Conservation (phyloP, 2,113 vertebrate species). For the Callipepla californica region DNA sequence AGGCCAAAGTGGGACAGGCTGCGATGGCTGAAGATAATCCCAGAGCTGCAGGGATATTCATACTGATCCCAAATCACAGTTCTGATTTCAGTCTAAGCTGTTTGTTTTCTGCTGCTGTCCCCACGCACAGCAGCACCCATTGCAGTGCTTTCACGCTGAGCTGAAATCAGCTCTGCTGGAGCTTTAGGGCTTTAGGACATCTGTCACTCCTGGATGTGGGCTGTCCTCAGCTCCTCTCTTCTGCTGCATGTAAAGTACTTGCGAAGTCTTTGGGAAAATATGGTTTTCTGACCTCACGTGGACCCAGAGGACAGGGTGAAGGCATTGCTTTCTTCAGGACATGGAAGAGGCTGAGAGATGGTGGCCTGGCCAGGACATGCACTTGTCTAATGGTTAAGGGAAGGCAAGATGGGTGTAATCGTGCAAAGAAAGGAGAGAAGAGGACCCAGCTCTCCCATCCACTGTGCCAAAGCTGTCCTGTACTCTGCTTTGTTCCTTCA, state of each 20-base stretch:
- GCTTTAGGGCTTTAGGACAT: not conserved
- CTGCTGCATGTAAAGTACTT: not conserved
- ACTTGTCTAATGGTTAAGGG: not conserved
- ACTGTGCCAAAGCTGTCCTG: not conserved
- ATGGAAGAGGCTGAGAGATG: not conserved
- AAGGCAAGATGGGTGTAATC: not conserved
- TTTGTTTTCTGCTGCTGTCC: not conserved
- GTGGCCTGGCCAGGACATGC: not conserved
- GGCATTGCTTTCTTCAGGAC: not conserved
- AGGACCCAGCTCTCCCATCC: not conserved
- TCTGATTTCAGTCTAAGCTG: not conserved
- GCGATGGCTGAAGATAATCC: not conserved
- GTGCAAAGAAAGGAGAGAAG: not conserved
- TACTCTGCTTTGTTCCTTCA: not conserved
- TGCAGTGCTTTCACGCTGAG: not conserved
- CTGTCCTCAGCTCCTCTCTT: not conserved
- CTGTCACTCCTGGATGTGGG: fast-evolving
- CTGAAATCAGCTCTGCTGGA: not conserved
- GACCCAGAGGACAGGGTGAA: not conserved
- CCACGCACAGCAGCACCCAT: not conserved
- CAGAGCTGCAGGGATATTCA: not conserved
- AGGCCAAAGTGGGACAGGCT: not conserved
- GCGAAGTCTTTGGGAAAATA: not conserved
- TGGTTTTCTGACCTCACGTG: not conserved
- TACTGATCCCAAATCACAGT: not conserved